Evolutionary conservation across 2,888 invertebrate species (phyloP), one percentile per base, ranked within the genome.

Genomic region (Ormia ochracea): DNA sequence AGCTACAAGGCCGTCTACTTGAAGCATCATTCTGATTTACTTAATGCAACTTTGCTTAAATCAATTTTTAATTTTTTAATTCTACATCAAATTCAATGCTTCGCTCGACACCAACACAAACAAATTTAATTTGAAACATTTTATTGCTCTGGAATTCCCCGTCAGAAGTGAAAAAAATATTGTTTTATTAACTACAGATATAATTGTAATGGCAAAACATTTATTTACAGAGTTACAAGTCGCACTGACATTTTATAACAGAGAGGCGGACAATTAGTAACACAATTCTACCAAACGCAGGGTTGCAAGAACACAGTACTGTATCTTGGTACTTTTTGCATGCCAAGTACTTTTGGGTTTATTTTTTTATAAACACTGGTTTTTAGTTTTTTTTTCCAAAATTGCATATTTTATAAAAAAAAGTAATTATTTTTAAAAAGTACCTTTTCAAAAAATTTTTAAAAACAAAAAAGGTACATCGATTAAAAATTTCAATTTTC

Each of bases 1-100:
- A 45, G 1, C 26, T 41, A 36, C 69, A 69, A 69, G 69, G 69
- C 4, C 69, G 48, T 69, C 69, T 28, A 19, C 58, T 58, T 38
- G 6, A 31, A 69, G 28, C 26, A 58, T 33, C 48, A 48, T 58
- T 69, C 36, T 69, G 48, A 28, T 72, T 31, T 28, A 61, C 41
- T 59, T 36, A 21, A 43, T 41, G 28, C 36, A 43, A 54, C 19
- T 69, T 14, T 21, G 10, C n/a, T n/a, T n/a, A n/a, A 28, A 14
- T 59, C 28, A 73, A 26, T 73, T 73, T 73, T 19, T 45, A 41
- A 9, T 36, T 52, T 59, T 23, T 26, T 48, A 12, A n/a, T 10
- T 50, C 14, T 7, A 36, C 12, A 54, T 38, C 14, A 56, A 33
- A 14, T 33, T 68, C 43, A 21, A 17, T 52, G 26, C 19, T 26